Evolutionary conservation across 2,113 vertebrate species (phyloP).

Genomic region (Xenus cinereus): DNA sequence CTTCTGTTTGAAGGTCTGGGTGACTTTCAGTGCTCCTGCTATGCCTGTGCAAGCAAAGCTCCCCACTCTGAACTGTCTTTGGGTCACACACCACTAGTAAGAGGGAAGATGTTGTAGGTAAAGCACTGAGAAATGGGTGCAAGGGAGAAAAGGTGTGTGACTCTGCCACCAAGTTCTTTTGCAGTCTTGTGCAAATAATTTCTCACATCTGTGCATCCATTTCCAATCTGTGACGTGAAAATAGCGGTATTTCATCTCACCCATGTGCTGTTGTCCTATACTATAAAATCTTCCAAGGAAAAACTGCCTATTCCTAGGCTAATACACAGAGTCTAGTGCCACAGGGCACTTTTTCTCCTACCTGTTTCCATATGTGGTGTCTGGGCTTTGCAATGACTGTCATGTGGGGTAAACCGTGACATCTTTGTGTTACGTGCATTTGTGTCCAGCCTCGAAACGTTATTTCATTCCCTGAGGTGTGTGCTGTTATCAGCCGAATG

Average conservation of each 20-base stretch:
- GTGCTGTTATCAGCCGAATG: not conserved
- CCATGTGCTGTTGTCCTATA: not conserved
- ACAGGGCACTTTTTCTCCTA: not conserved
- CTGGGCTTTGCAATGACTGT: not conserved
- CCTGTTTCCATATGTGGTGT: not conserved
- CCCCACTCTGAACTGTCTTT: not conserved
- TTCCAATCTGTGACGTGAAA: not conserved
- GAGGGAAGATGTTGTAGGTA: not conserved
- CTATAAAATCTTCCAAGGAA: not conserved
- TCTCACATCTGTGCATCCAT: not conserved
- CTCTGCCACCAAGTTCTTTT: not conserved
- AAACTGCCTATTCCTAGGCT: not conserved
- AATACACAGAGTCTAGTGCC: not conserved
- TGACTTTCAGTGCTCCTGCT: not conserved
- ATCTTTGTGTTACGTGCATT: not conserved
- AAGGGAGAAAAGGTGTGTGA: not conserved
- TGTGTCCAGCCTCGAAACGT: not conserved
- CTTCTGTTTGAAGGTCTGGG: not conserved
- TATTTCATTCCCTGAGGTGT: conserved; percentile 45
- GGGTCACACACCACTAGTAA: not conserved
- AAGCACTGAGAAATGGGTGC: not conserved
- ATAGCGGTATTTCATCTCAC: not conserved
- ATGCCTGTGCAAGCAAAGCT: not conserved
- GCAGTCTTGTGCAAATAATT: not conserved
- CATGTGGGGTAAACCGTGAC: not conserved